Base-by-base conservation (phyloP, 2,113 vertebrate genomes). In the Syngnathus floridae region DNA sequence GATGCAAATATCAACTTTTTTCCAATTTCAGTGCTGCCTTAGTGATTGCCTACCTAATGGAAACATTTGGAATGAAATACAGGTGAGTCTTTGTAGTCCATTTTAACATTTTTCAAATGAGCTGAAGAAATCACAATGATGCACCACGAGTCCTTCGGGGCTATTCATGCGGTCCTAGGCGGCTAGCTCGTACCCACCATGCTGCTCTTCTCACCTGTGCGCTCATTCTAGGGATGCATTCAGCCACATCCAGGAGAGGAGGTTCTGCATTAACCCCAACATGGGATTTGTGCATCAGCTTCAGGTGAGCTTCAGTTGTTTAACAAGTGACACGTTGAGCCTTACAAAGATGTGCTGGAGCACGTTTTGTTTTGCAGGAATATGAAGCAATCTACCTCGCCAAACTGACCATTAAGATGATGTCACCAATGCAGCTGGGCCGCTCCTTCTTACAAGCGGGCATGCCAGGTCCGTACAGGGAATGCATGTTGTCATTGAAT, bases 261-360 rank as follows among this genome's bases (percentile, higher is more conserved):
- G 97, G 88, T 99, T 99, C 90, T 99, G 97, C 91, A 99, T 99
- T 87, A 99, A 99, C 90, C 97, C 97, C 64, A 99, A 99, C 79
- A 93, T 95, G 87, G 97, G 97, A 88, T 99, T 99, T 86, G 97
- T 98, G 65, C 95, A 98, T 91, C 97, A 99, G 90, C 90, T 99
- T 86, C 95, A 98, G 92, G 97, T 96, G 85, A 84, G 31, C 13
- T 14, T 21, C 12, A 26, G 16, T 45, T 22, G 26, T 49, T 45
- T 38, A 56, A 35, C 48, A 51, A 51, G 26, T 31, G 26, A 31
- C 26, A 31, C 26, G 26, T 31, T 31, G 26, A 31, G 26, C 26
- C 26, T 31, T 31, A 31, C 26, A 31, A 31, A 31, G 26, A 31
- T 31, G 3, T 31, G 26, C 26, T 31, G 26, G 26, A 3, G 13